These are phyloP conservation scores for Tanypteryx hageni DNA, from an alignment of 2,888 invertebrate genomes.

Conservation along the genomic window DNA sequence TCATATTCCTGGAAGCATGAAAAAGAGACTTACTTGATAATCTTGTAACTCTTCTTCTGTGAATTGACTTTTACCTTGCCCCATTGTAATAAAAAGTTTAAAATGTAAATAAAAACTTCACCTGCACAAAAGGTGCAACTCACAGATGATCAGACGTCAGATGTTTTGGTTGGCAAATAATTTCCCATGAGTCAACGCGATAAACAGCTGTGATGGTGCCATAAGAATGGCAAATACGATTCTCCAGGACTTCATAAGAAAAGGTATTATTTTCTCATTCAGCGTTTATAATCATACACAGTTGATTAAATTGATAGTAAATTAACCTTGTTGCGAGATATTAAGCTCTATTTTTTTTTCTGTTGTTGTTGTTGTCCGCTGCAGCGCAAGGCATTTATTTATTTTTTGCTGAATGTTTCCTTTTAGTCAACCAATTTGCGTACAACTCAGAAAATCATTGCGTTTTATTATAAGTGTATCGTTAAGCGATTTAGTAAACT, in stretches of 20 bases:
- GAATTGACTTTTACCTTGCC: conserved; percentile 89
- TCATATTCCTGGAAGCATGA: not conserved
- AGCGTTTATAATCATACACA: not conserved
- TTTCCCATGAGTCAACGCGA: conserved; percentile 66
- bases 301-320: not conserved
- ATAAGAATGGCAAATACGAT: conserved; percentile 58
- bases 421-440: conserved; percentile 26
- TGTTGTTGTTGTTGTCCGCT: conserved; percentile 32
- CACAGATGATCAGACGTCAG: conserved; percentile 56
- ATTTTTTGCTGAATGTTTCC: conserved; percentile 57
- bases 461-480: not conserved
- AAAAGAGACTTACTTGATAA: conserved; percentile 83
- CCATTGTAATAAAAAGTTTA: conserved; percentile 79
- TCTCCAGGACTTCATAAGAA: conserved; percentile 35
- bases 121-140: conserved; percentile 49
- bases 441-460: not conserved
- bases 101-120: not conserved
- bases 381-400: conserved; percentile 58
- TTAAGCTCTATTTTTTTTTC: not conserved
- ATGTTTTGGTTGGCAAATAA: conserved; percentile 59
- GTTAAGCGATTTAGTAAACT: not conserved
- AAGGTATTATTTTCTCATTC: conserved; percentile 31
- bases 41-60: conserved; percentile 93
- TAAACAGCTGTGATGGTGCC: conserved; percentile 68
- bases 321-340: not conserved